A percentile compares a stretch with the other conserved stretches of the same genome.
phyloP scores from a whole-genome alignment of 2,888 invertebrate species.

The Oscheius sp. region DNA sequence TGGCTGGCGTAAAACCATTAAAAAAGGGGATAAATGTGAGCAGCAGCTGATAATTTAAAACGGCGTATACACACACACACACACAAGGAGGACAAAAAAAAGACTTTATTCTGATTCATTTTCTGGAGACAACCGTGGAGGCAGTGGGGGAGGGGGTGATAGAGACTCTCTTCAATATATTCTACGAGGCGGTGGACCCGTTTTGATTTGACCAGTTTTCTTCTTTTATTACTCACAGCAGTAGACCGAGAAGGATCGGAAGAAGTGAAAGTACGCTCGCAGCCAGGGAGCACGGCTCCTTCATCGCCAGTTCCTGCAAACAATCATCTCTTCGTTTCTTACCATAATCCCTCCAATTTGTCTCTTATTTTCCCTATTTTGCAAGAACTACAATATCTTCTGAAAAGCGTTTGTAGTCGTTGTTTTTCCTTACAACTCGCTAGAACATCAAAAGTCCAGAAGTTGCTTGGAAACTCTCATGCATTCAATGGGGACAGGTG shows the following conservation, averaged over 20 bases:
- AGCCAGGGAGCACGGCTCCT: conserved; percentile 15
- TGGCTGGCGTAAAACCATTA: not conserved
- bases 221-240: conserved; percentile 5
- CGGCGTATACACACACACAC: too few species aligned
- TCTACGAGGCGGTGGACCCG: conserved; percentile 8
- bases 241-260: not conserved
- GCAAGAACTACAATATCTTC: too few species aligned
- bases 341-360: too few species aligned
- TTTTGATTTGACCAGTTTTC: not conserved
- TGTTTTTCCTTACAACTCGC: too few species aligned
- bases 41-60: too few species aligned
- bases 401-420: too few species aligned
- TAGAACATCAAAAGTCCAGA: too few species aligned
- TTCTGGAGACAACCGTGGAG: conserved; percentile 7
- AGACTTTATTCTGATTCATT: not conserved
- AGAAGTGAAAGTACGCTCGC: not conserved
- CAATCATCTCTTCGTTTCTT: not conserved
- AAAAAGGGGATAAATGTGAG: too few species aligned
- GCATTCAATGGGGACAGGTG: too few species aligned
- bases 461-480: too few species aligned
- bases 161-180: conserved; percentile 1
- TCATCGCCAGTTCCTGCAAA: conserved; percentile 18
- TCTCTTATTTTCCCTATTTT: too few species aligned
- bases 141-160: conserved; percentile 2
- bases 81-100: too few species aligned